phyloP scores from a whole-genome alignment of 2,888 invertebrate species.

The Acanthosepion pharaonis region DNA sequence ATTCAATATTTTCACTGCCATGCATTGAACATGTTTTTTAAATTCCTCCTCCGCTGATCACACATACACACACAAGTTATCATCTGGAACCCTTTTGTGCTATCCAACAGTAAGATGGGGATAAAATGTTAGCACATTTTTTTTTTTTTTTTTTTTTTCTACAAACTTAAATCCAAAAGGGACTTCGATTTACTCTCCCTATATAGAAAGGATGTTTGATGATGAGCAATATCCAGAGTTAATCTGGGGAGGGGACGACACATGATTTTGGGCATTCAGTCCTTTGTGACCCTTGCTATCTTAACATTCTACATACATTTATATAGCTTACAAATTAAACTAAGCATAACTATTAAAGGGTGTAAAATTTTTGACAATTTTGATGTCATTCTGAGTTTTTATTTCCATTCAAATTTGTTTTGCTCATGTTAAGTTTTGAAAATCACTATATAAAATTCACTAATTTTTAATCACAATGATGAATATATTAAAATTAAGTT shows the following conservation, averaged over 20 bases:
- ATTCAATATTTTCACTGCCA: background rate
- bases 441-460: too few species aligned
- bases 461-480: too few species aligned
- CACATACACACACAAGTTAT: background rate
- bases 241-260: background rate
- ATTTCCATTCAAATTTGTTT: too few species aligned
- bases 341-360: too few species aligned
- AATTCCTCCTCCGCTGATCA: background rate
- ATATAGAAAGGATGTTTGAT: background rate
- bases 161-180: background rate
- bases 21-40: background rate
- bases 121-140: background rate
- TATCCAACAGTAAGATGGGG: background rate
- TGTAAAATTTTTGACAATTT: too few species aligned
- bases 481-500: too few species aligned
- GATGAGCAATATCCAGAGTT: background rate
- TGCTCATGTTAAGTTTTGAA: too few species aligned
- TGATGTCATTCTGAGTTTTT: too few species aligned
- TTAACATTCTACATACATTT: too few species aligned
- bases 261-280: too few species aligned
- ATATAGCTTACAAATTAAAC: too few species aligned
- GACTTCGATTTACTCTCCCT: background rate
- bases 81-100: background rate
- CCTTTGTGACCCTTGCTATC: too few species aligned
- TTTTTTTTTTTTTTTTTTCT: background rate